Evolutionary conservation across 2,797 vertebrate genomes (phyloP), one percentile per base, ranked within the genome.

Genomic region (Hippoglossus hippoglossus): DNA sequence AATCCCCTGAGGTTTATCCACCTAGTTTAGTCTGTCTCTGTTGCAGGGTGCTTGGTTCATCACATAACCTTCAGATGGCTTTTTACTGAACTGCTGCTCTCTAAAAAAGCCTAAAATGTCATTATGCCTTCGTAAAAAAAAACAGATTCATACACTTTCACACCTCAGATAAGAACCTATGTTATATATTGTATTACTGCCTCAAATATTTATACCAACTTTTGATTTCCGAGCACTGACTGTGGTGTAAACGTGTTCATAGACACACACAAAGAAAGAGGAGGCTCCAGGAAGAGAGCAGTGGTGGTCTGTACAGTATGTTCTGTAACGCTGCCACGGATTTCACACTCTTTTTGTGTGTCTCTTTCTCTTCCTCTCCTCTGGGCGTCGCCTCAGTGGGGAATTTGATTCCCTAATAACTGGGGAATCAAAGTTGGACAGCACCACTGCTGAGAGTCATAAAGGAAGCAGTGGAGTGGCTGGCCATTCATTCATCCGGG

Each of bases 341-440:
- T 92, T 91, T 91, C 89, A 90, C 90, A 89, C 87, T 88, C 80
- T 84, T 90, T 91, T 90, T 93, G 85, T 90, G 79, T 72, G 77
- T 85, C 86, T 86, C 90, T 83, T 85, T 93, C 90, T 90, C 77
- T 90, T 90, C 86, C 90, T 90, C 84, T 87, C 88, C 81, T 86
- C 84, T 83, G 87, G 84, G 82, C 85, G 67, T 82, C 72, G 65
- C 75, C 87, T 74, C 89, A 91, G 90, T 86, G 80, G 89, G 91
- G 88, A 89, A 89, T 89, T 92, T 77, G 70, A 90, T 87, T 93
- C 89, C 84, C 86, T 93, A 94, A 93, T 93, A 89, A 94, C 90
- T 83, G 87, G 85, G 87, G 91, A 94, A 94, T 94, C 90, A 93
- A 92, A 93, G 92, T 88, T 89, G 90, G 90, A 91, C 91, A 93